phyloP scores from a whole-genome alignment of 2,888 invertebrate species.

The Limulus polyphemus region DNA sequence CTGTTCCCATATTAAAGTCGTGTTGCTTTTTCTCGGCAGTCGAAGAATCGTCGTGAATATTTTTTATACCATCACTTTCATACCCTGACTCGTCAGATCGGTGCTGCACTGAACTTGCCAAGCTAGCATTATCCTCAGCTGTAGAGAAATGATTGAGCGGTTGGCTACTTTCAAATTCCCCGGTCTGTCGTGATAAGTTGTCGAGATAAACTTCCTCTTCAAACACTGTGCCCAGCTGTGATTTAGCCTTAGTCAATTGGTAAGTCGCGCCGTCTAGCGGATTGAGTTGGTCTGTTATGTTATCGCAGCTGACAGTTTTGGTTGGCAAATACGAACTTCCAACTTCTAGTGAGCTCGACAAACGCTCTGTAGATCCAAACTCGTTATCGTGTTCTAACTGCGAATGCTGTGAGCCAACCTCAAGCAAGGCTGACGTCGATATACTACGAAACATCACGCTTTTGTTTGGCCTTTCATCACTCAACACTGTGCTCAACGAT shows the following conservation, averaged over 20 bases:
- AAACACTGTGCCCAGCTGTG: constrained; percentile 59
- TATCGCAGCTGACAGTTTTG: constrained; percentile 59
- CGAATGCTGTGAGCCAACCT: constrained; percentile 4
- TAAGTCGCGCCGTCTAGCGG: constrained; percentile 47
- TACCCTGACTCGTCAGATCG: constrained; percentile 70
- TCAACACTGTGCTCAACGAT: not conserved
- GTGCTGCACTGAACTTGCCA: constrained; percentile 28
- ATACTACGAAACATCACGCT: constrained; percentile 18
- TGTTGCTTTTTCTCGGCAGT: not conserved
- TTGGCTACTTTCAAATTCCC: constrained; percentile 11
- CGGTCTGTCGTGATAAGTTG: constrained; percentile 3
- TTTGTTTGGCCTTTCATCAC: not conserved
- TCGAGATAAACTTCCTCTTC: constrained; percentile 47
- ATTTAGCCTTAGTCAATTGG: constrained; percentile 59
- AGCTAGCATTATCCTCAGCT: constrained; percentile 17
- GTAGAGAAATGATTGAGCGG: constrained; percentile 6
- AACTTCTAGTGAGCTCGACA: not conserved
- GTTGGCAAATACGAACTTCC: constrained; percentile 34
- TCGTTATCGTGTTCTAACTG: not conserved
- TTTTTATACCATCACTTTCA: constrained; percentile 55
- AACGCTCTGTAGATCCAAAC: not conserved
- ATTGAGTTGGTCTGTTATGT: constrained; percentile 32
- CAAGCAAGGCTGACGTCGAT: constrained; percentile 19
- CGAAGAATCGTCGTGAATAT: constrained; percentile 21
- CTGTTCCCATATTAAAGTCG: not conserved